Percentiles rank a stretch among this genome's conserved stretches.
Conservation (phyloP, 2,113 vertebrate species). For the Rattus rattus region DNA sequence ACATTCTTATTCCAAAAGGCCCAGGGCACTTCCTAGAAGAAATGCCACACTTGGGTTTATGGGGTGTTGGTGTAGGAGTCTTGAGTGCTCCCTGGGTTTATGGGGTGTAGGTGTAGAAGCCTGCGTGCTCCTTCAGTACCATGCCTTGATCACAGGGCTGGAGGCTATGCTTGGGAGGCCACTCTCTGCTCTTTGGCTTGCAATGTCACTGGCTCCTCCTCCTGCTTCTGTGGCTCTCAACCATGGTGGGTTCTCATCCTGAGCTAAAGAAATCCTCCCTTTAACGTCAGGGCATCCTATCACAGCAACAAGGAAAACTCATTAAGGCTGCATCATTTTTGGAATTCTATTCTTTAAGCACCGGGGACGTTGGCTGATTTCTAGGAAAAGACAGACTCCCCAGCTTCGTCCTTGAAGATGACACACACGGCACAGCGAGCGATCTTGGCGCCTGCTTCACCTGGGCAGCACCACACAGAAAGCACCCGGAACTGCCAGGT, state of each 20-base stretch:
- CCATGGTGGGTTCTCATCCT: not conserved
- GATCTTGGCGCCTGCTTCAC: not conserved
- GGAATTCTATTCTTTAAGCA: not conserved
- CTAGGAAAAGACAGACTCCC: not conserved
- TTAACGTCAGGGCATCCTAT: not conserved
- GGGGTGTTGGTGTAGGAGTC: constrained; percentile 94
- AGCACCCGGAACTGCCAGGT: not conserved
- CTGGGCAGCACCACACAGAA: not conserved
- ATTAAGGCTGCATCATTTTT: not conserved
- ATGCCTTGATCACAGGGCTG: not conserved
- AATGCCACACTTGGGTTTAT: constrained; percentile 89
- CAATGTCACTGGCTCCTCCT: not conserved
- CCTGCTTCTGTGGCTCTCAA: not conserved
- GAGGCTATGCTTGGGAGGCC: not conserved
- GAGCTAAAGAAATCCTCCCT: not conserved
- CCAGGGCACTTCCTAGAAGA: constrained; percentile 89
- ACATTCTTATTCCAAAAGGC: constrained; percentile 92
- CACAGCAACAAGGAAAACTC: not conserved
- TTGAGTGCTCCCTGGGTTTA: constrained; percentile 92
- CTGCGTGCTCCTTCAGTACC: constrained; percentile 81
- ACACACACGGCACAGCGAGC: rapidly evolving
- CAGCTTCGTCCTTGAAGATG: not conserved
- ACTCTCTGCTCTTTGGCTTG: not conserved
- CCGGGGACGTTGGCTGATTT: not conserved
- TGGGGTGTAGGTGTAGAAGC: constrained; percentile 95